These are phyloP conservation scores for Tuta absoluta DNA, from an alignment of 2,888 invertebrate species.

Conservation along the genomic window DNA sequence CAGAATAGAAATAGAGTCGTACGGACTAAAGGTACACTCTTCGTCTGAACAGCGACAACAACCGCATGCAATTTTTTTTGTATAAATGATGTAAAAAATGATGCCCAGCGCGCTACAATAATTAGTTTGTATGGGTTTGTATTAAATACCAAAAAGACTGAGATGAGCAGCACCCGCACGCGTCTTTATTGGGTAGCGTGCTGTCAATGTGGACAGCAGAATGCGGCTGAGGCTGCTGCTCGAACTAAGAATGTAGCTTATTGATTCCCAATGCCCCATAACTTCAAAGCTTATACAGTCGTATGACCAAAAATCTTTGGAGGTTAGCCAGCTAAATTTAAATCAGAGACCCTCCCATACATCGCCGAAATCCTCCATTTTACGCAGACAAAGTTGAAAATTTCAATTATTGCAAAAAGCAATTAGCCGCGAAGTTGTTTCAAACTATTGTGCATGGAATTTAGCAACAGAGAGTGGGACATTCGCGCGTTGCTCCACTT, in stretches of 20 bases:
- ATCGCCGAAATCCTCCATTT: background rate
- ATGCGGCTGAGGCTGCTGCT: too few relatives aligned
- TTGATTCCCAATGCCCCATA: background rate
- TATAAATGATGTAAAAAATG: too few relatives aligned
- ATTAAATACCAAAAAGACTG: too few relatives aligned
- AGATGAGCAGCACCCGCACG: too few relatives aligned
- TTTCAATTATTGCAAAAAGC: conserved; percentile 14
- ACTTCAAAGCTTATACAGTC: conserved; percentile 9
- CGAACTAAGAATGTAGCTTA: background rate
- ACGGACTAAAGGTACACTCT: background rate
- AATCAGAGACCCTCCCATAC: background rate
- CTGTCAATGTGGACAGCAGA: too few relatives aligned
- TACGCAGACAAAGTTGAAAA: conserved; percentile 15
- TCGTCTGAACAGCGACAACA: too few relatives aligned
- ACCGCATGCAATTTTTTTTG: too few relatives aligned
- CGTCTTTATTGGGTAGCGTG: too few relatives aligned
- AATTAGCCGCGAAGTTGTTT: conserved; percentile 13
- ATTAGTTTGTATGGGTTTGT: too few relatives aligned
- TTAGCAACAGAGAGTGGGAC: conserved; percentile 1
- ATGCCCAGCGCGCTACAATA: too few relatives aligned
- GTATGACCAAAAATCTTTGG: conserved; percentile 13
- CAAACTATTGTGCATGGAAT: conserved; percentile 15
- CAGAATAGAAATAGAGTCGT: background rate
- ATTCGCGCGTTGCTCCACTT: conserved; percentile 6
- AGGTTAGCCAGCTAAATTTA: conserved; percentile 5